phyloP scores from a whole-genome alignment of 2,888 invertebrate species.

The Cyclophora punctaria region DNA sequence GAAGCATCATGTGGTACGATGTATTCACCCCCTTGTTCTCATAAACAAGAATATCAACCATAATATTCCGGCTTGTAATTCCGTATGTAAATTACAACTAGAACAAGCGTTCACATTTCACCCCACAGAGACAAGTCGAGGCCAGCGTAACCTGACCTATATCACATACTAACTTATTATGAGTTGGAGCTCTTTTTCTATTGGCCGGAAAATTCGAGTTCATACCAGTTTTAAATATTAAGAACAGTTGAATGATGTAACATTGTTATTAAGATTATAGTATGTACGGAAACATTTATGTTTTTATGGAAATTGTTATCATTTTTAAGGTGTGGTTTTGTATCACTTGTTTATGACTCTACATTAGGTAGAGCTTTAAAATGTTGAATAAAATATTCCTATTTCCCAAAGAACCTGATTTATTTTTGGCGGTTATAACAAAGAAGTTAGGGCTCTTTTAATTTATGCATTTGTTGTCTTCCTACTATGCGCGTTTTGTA shows the following conservation, averaged over 20 bases:
- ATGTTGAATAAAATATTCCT: too few relatives aligned
- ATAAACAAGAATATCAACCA: constrained; percentile 56
- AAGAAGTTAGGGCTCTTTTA: too few relatives aligned
- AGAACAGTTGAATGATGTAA: constrained; percentile 29
- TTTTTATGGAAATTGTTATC: background rate
- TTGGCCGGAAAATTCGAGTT: constrained; percentile 42
- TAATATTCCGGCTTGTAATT: constrained; percentile 66
- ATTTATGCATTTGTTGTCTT: too few relatives aligned
- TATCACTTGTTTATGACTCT: too few relatives aligned
- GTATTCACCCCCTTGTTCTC: constrained; percentile 22
- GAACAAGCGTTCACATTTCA: constrained; percentile 57
- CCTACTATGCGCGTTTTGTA: too few relatives aligned
- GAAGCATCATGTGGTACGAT: constrained; percentile 8
- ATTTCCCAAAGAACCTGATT: too few relatives aligned
- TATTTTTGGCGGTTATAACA: too few relatives aligned
- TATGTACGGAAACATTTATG: constrained; percentile 4
- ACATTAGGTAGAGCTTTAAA: too few relatives aligned
- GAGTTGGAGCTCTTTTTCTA: constrained; percentile 25
- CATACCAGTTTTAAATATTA: constrained; percentile 64
- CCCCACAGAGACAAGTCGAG: constrained; percentile 47
- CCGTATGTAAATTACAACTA: constrained; percentile 71
- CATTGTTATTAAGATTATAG: background rate
- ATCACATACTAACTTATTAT: constrained; percentile 13
- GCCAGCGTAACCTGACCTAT: constrained; percentile 32
- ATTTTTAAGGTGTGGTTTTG: too few relatives aligned